phyloP scores from a whole-genome alignment of 2,113 vertebrate species.

The Benitochromis conjunctus region DNA sequence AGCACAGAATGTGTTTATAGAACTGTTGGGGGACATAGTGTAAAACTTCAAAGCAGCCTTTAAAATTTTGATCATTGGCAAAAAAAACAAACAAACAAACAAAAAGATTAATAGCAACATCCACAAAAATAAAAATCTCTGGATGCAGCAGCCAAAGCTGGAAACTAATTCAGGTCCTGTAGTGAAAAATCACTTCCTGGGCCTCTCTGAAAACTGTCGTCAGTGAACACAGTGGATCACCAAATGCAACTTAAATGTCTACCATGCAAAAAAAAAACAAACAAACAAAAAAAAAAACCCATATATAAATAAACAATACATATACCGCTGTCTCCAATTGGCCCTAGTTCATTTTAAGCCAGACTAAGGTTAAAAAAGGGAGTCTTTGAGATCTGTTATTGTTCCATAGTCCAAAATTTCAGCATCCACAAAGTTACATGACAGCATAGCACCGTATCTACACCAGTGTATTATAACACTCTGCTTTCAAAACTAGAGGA shows the following conservation, averaged over 20 bases:
- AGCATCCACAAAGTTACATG: background rate
- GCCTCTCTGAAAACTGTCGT: background rate
- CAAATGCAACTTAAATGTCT: background rate
- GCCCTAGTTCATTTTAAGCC: background rate
- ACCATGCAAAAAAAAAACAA: background rate
- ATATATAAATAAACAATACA: background rate
- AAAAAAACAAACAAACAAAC: background rate
- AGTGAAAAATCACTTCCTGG: background rate
- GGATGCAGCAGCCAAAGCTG: background rate
- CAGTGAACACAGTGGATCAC: background rate
- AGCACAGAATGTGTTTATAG: background rate
- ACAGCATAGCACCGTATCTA: background rate
- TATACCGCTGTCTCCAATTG: background rate
- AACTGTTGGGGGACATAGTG: background rate
- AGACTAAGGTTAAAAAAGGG: background rate
- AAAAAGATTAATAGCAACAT: background rate
- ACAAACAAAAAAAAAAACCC: background rate
- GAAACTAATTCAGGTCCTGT: background rate
- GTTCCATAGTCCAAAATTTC: background rate
- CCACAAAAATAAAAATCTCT: background rate
- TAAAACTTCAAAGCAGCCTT: background rate
- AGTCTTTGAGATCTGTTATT: rapidly evolving
- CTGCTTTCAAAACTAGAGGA: background rate
- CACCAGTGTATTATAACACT: background rate
- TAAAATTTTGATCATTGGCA: background rate